Evolutionary conservation across 53 echinoderm and acorn worm genomes (phyloP).

Genomic region (Antedon mediterranea): DNA sequence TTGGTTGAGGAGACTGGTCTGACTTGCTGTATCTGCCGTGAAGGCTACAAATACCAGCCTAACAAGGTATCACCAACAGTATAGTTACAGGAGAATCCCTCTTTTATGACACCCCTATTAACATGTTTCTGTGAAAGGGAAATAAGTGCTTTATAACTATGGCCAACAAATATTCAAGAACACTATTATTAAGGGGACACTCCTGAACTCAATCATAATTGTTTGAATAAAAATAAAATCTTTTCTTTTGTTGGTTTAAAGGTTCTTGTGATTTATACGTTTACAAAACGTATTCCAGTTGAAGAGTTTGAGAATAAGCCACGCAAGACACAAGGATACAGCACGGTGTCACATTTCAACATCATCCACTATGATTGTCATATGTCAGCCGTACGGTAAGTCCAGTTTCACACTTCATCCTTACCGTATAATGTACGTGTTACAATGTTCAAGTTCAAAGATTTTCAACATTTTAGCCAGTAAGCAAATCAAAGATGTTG

Average conservation of each 20-base stretch:
- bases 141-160: too few relatives aligned
- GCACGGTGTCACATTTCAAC: constrained; percentile 93
- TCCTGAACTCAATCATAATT: neutral
- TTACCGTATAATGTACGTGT: too few relatives aligned
- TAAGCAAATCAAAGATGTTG: too few relatives aligned
- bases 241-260: constrained; percentile 2
- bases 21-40: constrained; percentile 97
- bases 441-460: too few relatives aligned
- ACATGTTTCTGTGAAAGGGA: too few relatives aligned
- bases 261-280: constrained; percentile 93
- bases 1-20: constrained; percentile 86
- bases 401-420: too few relatives aligned
- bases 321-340: constrained; percentile 87
- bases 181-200: neutral
- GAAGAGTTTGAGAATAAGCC: constrained; percentile 83
- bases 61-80: constrained; percentile 94
- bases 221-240: neutral
- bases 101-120: too few relatives aligned
- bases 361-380: constrained; percentile 98
- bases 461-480: too few relatives aligned
- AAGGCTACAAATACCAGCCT: constrained; percentile 92
- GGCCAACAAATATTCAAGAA: too few relatives aligned
- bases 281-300: constrained; percentile 69
- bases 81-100: too few relatives aligned
- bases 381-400: constrained; percentile 88